Evolutionary conservation across 2,888 invertebrate species (phyloP).

Genomic region (Cephus nigrinus): DNA sequence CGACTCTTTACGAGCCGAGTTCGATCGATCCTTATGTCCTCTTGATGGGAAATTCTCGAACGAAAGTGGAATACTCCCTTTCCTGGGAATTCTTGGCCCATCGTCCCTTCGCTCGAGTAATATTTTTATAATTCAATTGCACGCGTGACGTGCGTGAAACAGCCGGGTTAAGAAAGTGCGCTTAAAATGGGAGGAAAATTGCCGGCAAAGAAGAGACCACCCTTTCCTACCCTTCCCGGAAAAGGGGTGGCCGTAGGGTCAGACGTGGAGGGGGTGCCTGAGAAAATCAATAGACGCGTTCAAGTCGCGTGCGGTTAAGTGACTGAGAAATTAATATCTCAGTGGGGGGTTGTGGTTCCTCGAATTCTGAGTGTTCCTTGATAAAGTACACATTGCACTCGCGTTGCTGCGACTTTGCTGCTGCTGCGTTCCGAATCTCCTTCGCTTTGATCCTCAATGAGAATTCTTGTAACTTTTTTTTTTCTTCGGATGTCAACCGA

Average conservation of each 20-base stretch:
- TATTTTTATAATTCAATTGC: slow-evolving; percentile 56
- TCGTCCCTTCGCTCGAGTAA: slow-evolving; percentile 30
- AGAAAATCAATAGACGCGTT: slow-evolving; percentile 61
- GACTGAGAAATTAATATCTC: slow-evolving; percentile 63
- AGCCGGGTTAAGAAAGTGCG: background rate
- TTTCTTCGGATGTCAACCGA: too few species aligned
- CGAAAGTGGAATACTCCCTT: background rate
- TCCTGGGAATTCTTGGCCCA: background rate
- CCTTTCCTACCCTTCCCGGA: slow-evolving; percentile 33
- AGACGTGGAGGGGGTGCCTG: slow-evolving; percentile 32
- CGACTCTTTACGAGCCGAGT: slow-evolving; percentile 6
- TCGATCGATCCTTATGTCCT: background rate
- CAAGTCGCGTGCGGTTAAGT: slow-evolving; percentile 63
- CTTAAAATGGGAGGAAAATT: slow-evolving; percentile 45
- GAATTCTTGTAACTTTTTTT: too few species aligned
- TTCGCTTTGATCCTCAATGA: too few species aligned
- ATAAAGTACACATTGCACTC: background rate
- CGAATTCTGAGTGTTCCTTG: background rate
- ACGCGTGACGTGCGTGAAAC: slow-evolving; percentile 25
- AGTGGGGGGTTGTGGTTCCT: slow-evolving; percentile 40
- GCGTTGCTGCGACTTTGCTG: background rate
- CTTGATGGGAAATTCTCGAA: background rate
- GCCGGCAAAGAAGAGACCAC: slow-evolving; percentile 38
- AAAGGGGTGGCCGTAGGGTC: slow-evolving; percentile 43
- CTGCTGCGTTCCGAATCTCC: background rate